A percentile compares a stretch with the other conserved stretches of the same genome.
phyloP scores from a whole-genome alignment of 2,888 invertebrate species.

The Euclidia mi region DNA sequence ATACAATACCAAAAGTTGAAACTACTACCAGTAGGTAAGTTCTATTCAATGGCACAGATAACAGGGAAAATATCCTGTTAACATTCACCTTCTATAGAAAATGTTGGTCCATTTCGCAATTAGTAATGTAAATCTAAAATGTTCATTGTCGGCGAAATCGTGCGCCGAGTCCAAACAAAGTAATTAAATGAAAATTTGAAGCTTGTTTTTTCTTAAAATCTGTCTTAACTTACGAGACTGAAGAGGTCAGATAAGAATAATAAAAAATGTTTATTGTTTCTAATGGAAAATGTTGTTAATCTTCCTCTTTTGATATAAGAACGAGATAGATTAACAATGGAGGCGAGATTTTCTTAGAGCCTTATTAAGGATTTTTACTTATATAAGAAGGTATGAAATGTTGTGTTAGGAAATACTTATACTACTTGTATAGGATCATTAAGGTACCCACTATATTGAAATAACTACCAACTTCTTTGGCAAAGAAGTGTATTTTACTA shows the following conservation, averaged over 20 bases:
- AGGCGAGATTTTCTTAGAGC: too few species aligned
- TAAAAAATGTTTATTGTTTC: constrained; percentile 17
- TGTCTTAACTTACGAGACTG: constrained; percentile 35
- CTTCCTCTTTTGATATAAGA: constrained; percentile 5
- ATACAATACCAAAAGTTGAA: constrained; percentile 4
- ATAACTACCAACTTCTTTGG: too few species aligned
- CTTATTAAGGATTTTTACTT: too few species aligned
- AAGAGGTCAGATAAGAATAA: constrained; percentile 31
- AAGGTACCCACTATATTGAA: too few species aligned
- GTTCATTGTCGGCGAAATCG: constrained; percentile 33
- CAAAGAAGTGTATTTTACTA: too few species aligned
- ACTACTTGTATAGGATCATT: too few species aligned
- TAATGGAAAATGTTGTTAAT: constrained; percentile 8
- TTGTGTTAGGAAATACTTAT: too few species aligned
- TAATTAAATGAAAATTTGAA: constrained; percentile 52
- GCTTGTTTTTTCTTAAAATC: constrained; percentile 34
- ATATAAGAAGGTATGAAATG: too few species aligned
- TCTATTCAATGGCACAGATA: constrained; percentile 12
- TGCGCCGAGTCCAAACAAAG: constrained; percentile 38
- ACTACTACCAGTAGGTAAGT: constrained; percentile 2
- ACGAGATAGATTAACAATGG: too few species aligned
- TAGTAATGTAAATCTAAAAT: constrained; percentile 40
- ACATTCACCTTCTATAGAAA: constrained; percentile 19
- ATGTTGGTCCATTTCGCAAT: constrained; percentile 24
- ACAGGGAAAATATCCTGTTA: constrained; percentile 9